A percentile compares a stretch with the other conserved stretches of the same genome.
Evolutionary conservation across 2,888 invertebrate genomes (phyloP).

Genomic region (Drosophila rubida): DNA sequence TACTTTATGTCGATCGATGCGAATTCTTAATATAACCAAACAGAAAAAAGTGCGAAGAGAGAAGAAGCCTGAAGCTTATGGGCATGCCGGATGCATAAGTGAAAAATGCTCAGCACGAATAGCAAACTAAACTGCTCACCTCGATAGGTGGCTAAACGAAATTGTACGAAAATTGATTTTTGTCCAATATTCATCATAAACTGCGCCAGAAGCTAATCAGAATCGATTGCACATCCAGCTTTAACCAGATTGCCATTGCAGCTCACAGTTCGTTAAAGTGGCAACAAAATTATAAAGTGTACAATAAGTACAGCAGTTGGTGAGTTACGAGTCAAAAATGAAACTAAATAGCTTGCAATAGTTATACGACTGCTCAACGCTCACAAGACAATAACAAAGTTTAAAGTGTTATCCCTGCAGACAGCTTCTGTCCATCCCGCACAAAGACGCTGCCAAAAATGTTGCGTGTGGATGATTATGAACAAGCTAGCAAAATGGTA

Average conservation of each 20-base stretch:
- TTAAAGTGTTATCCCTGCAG: neutral
- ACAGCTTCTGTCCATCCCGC: neutral
- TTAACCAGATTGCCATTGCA: neutral
- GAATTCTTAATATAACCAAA: too few relatives aligned
- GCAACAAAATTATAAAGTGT: too few relatives aligned
- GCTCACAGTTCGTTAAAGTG: neutral
- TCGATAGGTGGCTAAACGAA: slow-evolving; percentile 5
- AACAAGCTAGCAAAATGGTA: slow-evolving; percentile 40
- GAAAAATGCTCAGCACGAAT: neutral
- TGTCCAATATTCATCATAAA: slow-evolving; percentile 2
- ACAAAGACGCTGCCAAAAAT: slow-evolving; percentile 38
- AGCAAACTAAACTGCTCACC: slow-evolving; percentile 2
- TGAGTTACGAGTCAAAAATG: neutral
- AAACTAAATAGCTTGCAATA: slow-evolving; percentile 1
- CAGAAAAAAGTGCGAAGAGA: too few relatives aligned
- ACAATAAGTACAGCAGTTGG: too few relatives aligned
- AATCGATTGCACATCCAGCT: slow-evolving; percentile 3
- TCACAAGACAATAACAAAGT: neutral
- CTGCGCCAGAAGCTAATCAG: slow-evolving; percentile 5
- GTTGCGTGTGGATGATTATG: slow-evolving; percentile 41
- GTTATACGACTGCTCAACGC: neutral
- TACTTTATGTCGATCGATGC: too few relatives aligned
- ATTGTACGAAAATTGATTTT: slow-evolving; percentile 7
- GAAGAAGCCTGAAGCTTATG: too few relatives aligned
- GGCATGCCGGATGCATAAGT: neutral